A percentile compares a stretch with the other conserved stretches of the same genome.
phyloP scores from a whole-genome alignment of 2,113 vertebrate species.

The Gavialis gangeticus region DNA sequence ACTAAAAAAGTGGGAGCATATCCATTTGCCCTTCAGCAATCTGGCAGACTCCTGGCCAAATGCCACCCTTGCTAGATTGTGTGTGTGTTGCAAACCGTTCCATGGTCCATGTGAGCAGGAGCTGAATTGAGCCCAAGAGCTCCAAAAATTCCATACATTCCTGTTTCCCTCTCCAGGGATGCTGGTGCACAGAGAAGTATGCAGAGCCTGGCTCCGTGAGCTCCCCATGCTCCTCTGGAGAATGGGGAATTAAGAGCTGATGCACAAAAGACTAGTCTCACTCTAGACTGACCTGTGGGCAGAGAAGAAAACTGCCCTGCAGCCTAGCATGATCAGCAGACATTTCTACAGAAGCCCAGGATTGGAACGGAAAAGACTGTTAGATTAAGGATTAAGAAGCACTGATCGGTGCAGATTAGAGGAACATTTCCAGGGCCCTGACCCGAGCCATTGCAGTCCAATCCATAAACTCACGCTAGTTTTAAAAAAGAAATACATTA shows the following conservation, averaged over 20 bases:
- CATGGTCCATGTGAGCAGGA: not conserved
- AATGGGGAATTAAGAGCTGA: not conserved
- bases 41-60: not conserved
- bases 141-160: fast-evolving
- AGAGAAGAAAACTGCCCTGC: not conserved
- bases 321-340: not conserved
- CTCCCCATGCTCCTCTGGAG: too few relatives aligned
- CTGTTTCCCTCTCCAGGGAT: not conserved
- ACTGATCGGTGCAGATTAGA: not conserved
- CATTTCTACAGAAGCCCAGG: not conserved
- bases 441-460: not conserved
- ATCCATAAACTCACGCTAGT: not conserved
- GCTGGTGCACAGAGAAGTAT: not conserved
- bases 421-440: not conserved
- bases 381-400: not conserved
- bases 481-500: not conserved
- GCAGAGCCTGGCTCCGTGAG: not conserved
- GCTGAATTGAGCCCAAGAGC: not conserved
- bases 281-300: not conserved
- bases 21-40: not conserved
- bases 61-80: not conserved
- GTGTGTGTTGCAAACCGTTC: not conserved
- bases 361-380: not conserved
- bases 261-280: not conserved
- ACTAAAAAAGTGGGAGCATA: not conserved